Evolutionary conservation across 1,140 invertebrate species (phyloP).

Genomic region (Caerostris darwini): DNA sequence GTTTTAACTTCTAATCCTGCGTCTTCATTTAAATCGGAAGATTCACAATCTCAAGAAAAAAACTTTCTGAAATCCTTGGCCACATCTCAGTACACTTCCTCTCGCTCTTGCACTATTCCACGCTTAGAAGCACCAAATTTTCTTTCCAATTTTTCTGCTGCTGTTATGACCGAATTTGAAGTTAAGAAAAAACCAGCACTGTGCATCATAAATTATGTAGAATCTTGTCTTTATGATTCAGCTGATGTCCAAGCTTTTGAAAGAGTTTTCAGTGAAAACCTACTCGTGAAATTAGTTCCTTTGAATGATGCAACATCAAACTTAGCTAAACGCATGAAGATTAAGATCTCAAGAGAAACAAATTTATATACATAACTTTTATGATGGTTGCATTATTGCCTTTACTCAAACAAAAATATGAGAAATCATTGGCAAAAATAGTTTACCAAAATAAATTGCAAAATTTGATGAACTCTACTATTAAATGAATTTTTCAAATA

Average conservation of each 20-base stretch:
- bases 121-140: slow-evolving; percentile 50
- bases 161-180: slow-evolving; percentile 38
- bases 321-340: background rate
- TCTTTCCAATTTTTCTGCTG: slow-evolving; percentile 30
- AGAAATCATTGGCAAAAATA: no score
- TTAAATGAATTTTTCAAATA: no score
- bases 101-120: background rate
- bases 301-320: background rate
- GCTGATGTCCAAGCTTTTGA: background rate
- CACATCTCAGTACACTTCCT: background rate
- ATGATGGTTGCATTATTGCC: no score
- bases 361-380: slow-evolving; percentile 55
- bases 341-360: background rate
- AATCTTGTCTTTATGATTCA: slow-evolving; percentile 11
- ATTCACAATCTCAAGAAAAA: background rate
- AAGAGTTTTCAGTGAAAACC: background rate
- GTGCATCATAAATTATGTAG: slow-evolving; percentile 57
- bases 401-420: no score
- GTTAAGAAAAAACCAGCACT: slow-evolving; percentile 45
- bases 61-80: slow-evolving; percentile 12
- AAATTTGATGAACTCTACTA: no score
- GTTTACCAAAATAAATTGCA: no score
- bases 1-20: slow-evolving; percentile 8
- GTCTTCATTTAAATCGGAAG: background rate
- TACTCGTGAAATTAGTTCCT: background rate